Evolutionary conservation across 1,140 invertebrate species (phyloP), one percentile per base, ranked within the genome.

Genomic region (Aricia agestis): DNA sequence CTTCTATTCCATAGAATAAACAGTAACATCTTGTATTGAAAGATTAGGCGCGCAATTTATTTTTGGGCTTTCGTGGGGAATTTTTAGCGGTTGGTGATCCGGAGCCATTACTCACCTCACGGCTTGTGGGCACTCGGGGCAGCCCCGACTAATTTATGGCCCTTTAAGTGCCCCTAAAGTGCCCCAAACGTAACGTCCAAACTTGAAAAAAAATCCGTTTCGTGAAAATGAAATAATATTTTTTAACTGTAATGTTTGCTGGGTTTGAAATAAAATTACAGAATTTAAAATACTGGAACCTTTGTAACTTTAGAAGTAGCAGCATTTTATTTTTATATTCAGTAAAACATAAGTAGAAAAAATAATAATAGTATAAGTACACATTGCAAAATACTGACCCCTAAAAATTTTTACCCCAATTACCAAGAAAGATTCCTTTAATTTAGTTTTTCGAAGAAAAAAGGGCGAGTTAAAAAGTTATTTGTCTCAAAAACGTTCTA

Each of bases 71-170:
- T 76, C 68, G 71, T 68, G 78, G 72, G 61, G 69, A 79, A 82
- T 86, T 88, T 89, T 89, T 89, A 78, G 76, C 70, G 72, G 79
- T 75, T 77, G 77, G 80, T 77, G 79, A 80, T 81, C 81, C 77
- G 79, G 78, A 76, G 79, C 87, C 84, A 90, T 90, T 88, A 90
- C 68, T 90, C 86, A 88, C 83, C 85, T 87, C 80, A 81, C 80
- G 82, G 76, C 87, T 86, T 84, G 86, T 79, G 87, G 87, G 11
- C 45, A 52, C 45, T 52, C 11, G 10, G 36, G 10, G 78, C 81
- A 86, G 81, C 83, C 76, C 74, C 79, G 76, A 75, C 82, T 88
- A 90, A 90, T 90, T 88, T 90, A 90, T 88, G 73, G 76, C 77
- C 79, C 82, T 85, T 84, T 86, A 85, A 89, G 83, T 87, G 84